phyloP scores from a whole-genome alignment of 2,888 invertebrate genomes.

The Macroteleia sp. region DNA sequence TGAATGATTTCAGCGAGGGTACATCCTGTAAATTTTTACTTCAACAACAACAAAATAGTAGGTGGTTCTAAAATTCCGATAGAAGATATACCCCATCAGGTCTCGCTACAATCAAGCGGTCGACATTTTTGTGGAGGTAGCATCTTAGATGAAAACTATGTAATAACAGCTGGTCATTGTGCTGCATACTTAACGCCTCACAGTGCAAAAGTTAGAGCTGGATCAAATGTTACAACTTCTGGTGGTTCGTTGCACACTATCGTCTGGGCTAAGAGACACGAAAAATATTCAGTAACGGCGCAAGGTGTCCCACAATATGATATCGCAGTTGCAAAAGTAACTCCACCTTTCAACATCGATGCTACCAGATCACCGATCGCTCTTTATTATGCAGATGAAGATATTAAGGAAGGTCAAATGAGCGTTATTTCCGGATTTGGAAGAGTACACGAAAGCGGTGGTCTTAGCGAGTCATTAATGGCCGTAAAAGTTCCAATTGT shows the following conservation, averaged over 20 bases:
- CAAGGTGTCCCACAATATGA: slow-evolving; percentile 20
- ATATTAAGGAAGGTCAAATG: slow-evolving; percentile 26
- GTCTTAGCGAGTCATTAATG: not conserved
- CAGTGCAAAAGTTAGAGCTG: slow-evolving; percentile 38
- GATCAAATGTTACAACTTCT: not conserved
- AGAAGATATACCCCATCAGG: slow-evolving; percentile 84
- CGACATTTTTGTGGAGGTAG: slow-evolving; percentile 38
- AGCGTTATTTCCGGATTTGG: slow-evolving; percentile 53
- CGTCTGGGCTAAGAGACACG: slow-evolving; percentile 17
- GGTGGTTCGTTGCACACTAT: slow-evolving; percentile 42
- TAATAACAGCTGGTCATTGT: slow-evolving; percentile 52
- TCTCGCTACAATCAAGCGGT: slow-evolving; percentile 56
- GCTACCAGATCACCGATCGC: slow-evolving; percentile 17
- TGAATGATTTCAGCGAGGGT: too few relatives aligned
- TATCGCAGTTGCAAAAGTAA: slow-evolving; percentile 47
- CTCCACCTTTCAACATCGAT: slow-evolving; percentile 50
- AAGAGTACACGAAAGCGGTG: slow-evolving; percentile 10
- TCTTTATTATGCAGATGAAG: slow-evolving; percentile 18
- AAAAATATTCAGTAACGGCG: not conserved
- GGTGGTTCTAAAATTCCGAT: slow-evolving; percentile 85
- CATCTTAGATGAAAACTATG: slow-evolving; percentile 26
- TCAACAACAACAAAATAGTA: slow-evolving; percentile 79
- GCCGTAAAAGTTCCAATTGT: slow-evolving; percentile 86
- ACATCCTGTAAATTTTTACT: too few relatives aligned
- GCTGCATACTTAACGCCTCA: too few relatives aligned